phyloP scores from a whole-genome alignment of 2,113 vertebrate genomes.

The Brachyhypopomus occidentalis region DNA sequence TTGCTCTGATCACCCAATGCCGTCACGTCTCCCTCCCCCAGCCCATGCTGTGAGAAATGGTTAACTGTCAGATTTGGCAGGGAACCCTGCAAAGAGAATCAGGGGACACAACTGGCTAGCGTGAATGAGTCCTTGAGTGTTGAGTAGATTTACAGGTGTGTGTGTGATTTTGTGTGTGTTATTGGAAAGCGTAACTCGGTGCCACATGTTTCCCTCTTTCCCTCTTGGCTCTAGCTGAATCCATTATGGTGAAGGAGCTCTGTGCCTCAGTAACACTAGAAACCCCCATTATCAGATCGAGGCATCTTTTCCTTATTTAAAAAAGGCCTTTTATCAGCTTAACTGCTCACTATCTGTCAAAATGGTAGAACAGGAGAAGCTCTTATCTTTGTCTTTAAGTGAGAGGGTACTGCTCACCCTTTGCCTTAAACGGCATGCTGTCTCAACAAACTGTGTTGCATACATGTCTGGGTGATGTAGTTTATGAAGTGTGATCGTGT shows the following conservation, averaged over 20 bases:
- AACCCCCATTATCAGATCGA: too few species aligned
- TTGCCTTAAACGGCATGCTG: neutral
- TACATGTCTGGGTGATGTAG: slow-evolving; percentile 9
- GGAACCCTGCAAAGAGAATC: slow-evolving; percentile 24
- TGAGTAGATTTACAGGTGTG: slow-evolving; percentile 54
- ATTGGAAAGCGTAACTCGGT: neutral
- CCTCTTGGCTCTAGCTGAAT: neutral
- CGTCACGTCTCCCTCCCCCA: neutral
- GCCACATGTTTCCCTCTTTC: neutral
- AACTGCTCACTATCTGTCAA: neutral
- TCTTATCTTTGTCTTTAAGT: slow-evolving; percentile 4
- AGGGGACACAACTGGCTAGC: slow-evolving; percentile 58
- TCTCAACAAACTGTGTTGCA: neutral
- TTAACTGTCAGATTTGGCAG: slow-evolving; percentile 50
- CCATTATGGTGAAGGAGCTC: too few species aligned
- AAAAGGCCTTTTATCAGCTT: neutral
- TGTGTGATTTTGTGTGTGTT: slow-evolving; percentile 44
- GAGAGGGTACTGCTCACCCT: neutral
- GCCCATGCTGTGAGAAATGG: slow-evolving; percentile 37
- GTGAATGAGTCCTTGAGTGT: slow-evolving; percentile 50
- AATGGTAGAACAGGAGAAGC: slow-evolving; percentile 1
- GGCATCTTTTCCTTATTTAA: too few species aligned
- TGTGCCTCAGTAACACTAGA: neutral
- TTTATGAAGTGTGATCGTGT: neutral
- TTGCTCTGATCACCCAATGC: neutral